Evolutionary conservation across 2,797 vertebrate genomes (phyloP).

Genomic region (Lagocephalus sceleratus): DNA sequence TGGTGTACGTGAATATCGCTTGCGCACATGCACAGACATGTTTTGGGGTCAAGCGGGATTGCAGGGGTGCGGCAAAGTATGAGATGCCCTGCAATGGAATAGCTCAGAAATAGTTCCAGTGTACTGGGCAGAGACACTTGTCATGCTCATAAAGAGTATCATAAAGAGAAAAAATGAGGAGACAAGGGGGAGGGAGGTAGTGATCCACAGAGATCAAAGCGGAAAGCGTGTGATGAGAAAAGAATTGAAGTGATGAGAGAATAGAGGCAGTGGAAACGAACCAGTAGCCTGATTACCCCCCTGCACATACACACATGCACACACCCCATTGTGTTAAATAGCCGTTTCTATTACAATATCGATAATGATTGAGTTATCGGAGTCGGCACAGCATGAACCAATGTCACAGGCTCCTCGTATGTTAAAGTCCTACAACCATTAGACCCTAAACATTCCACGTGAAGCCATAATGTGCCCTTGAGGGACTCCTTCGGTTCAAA

Average conservation of each 20-base stretch:
- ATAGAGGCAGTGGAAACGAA: conserved; percentile 13
- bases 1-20: neutral
- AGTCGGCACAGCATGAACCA: too few species aligned
- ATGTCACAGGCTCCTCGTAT: too few species aligned
- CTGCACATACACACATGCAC: too few species aligned
- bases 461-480: too few species aligned
- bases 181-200: neutral
- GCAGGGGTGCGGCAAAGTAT: conserved; percentile 27
- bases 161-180: conserved; percentile 1
- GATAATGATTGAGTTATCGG: conserved; percentile 17
- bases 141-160: conserved; percentile 30
- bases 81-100: conserved; percentile 50
- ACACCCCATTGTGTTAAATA: too few species aligned
- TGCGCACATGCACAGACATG: neutral
- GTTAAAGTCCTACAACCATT: too few species aligned
- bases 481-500: too few species aligned
- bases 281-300: conserved; percentile 20
- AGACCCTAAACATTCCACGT: too few species aligned
- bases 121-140: conserved; percentile 11
- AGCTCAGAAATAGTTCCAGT: conserved; percentile 18
- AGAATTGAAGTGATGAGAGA: conserved; percentile 17
- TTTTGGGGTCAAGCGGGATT: conserved; percentile 48
- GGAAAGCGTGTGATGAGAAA: conserved; percentile 2
- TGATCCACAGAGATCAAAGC: conserved; percentile 18
- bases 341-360: conserved; percentile 9